Base-by-base conservation (phyloP, 2,797 vertebrate genomes). In the Enteromius unitaeniatus region DNA sequence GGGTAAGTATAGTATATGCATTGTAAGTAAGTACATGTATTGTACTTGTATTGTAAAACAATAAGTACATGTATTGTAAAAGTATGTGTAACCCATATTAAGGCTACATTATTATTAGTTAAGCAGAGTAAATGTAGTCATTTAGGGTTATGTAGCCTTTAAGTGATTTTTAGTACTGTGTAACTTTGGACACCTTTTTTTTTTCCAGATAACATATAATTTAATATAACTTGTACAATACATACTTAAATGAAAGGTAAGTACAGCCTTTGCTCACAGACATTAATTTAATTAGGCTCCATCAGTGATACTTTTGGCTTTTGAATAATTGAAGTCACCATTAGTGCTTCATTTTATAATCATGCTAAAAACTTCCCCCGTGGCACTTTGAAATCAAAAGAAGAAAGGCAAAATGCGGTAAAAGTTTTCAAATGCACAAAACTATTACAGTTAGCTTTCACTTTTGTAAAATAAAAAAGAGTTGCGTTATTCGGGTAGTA, bases 251-350 rank as follows among this genome's bases (percentile, higher is more conserved):
- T 49, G 1, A 49, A 58, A 74, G 45, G 9, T 34, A 49, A 74
- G 28, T 17, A 0, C 7, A 31, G 37, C 15, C 13, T 62, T 62
- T 51, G 69, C 69, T 73, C 42, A 73, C 40, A 73, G 13, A 74
- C 62, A 53, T 17, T n/a, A 49, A 82, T 82, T 37, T 72, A 85
- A 79, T 60, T 82, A 68, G 58, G 42, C 80, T 67, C 51, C 67
- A 40, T n/a, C n/a, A n/a, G n/a, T n/a, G n/a, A 76, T 62, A 60
- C 73, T 42, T 78, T 82, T 65, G 42, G 47, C 55, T 73, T 68
- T 70, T 79, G 72, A 84, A 87, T 87, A 84, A 84, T 87, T 73
- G 34, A 87, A 84, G 68, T 65, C 37, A 51, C 79, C 67, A 82
- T 82, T 79, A 87, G 58, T 73, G 82, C 49, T 23, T 87, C 65